Evolutionary conservation across 2,888 invertebrate genomes (phyloP).

Genomic region (Gastrophysa polygoni): DNA sequence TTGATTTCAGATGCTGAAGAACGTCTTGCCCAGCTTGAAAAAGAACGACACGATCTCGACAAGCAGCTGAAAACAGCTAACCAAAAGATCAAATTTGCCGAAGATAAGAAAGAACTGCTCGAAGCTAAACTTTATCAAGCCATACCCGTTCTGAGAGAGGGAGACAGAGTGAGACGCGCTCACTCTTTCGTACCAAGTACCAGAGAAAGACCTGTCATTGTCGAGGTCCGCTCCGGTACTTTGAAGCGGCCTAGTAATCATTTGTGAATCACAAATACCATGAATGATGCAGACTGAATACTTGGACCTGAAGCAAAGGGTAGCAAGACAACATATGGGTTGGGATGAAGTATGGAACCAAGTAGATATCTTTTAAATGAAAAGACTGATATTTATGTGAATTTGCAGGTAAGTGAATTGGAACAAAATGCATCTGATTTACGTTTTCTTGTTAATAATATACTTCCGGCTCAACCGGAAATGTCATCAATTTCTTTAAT

Average conservation of each 20-base stretch:
- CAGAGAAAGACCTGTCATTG: slow-evolving; percentile 59
- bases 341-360: too few species aligned
- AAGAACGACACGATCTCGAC: slow-evolving; percentile 72
- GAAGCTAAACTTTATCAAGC: slow-evolving; percentile 64
- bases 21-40: slow-evolving; percentile 72
- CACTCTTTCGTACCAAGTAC: slow-evolving; percentile 75
- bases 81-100: slow-evolving; percentile 71
- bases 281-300: too few species aligned
- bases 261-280: slow-evolving; percentile 30
- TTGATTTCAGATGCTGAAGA: slow-evolving; percentile 69
- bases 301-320: too few species aligned
- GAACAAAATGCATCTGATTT: too few species aligned
- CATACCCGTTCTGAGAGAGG: slow-evolving; percentile 62
- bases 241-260: slow-evolving; percentile 42
- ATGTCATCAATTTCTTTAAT: too few species aligned
- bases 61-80: slow-evolving; percentile 71
- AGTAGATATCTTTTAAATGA: too few species aligned
- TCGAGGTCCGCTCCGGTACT: slow-evolving; percentile 55
- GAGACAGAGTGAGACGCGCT: slow-evolving; percentile 68
- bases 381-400: too few species aligned
- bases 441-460: too few species aligned
- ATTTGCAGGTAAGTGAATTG: too few species aligned
- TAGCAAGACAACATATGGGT: too few species aligned
- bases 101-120: slow-evolving; percentile 66
- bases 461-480: too few species aligned